A percentile compares a stretch with the other conserved stretches of the same genome.
These are phyloP conservation scores for Cryptocephalus moraei DNA, from an alignment of 2,888 invertebrate genomes.

Conservation along the genomic window DNA sequence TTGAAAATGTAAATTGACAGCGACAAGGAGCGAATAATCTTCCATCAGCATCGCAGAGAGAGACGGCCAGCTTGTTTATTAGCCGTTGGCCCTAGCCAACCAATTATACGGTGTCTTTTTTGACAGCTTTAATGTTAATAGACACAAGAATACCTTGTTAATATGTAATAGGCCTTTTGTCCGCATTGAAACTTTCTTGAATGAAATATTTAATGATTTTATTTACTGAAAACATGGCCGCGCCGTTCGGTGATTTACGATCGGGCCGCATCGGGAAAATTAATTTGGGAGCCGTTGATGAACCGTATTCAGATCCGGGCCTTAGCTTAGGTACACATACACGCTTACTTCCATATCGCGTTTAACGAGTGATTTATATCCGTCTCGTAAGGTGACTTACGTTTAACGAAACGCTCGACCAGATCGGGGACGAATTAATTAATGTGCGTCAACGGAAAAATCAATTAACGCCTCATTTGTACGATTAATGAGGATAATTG, in stretches of 20 bases:
- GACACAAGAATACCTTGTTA: conserved; percentile 40
- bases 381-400: no score
- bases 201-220: neutral
- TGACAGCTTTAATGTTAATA: conserved; percentile 41
- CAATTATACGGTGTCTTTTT: conserved; percentile 41
- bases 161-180: conserved; percentile 38
- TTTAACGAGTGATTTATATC: no score
- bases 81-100: conserved; percentile 37
- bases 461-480: no score
- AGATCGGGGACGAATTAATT: no score
- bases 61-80: conserved; percentile 30
- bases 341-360: no score
- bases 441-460: no score
- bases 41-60: conserved; percentile 17
- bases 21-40: conserved; percentile 27
- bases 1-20: conserved; percentile 41
- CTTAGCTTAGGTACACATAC: no score
- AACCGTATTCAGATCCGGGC: no score
- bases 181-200: conserved; percentile 14
- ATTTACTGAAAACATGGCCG: neutral
- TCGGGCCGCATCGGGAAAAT: neutral
- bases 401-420: no score
- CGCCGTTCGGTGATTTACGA: neutral
- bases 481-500: no score
- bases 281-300: neutral